Base-by-base conservation (phyloP, 2,888 invertebrate genomes). In the Mycalesis mineus region DNA sequence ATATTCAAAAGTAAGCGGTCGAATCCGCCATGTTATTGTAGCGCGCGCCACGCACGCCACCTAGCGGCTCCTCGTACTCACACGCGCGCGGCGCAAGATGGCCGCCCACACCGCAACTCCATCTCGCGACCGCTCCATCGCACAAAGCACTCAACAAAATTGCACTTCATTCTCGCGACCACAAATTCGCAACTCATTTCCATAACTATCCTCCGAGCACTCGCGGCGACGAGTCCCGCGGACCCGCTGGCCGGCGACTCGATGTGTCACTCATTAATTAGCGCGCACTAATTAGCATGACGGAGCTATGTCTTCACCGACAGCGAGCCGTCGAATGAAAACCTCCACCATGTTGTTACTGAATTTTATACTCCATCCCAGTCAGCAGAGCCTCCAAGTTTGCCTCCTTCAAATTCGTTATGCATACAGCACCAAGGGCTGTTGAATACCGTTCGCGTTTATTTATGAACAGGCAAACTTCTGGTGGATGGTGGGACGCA, bases 361-460 rank as follows among this genome's bases (percentile, higher is more conserved):
- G 89, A 89, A 89, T 89, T 89, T 89, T 89, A 89, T 89, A 89
- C 88, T 88, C 88, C 88, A 88, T 88, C 88, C 88, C 84, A 84
- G 86, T 78, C 83, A 86, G 81, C 88, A 88, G 88, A 88, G 89
- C 88, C 88, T 88, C 88, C 89, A 88, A 89, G 89, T 88, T 88
- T 88, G 89, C 89, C 89, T 88, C 89, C 89, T 89, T 88, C 89
- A 88, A 89, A 90, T 90, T 90, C 90, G 90, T 90, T 90, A 90
- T 90, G 90, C 90, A 90, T 90, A 90, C 90, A 90, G 90, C 90
- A 90, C 90, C 89, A 89, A 90, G 90, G 90, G 90, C 90, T 90
- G 90, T 90, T 90, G 90, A 90, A 90, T 90, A 90, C 87, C 84
- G 90, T 88, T 89, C 89, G 88, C 90, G 89, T 89, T 90, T 90